Evolutionary conservation across 2,113 vertebrate genomes (phyloP), one percentile per base, ranked within the genome.

Genomic region (Pogonocichla stellata): DNA sequence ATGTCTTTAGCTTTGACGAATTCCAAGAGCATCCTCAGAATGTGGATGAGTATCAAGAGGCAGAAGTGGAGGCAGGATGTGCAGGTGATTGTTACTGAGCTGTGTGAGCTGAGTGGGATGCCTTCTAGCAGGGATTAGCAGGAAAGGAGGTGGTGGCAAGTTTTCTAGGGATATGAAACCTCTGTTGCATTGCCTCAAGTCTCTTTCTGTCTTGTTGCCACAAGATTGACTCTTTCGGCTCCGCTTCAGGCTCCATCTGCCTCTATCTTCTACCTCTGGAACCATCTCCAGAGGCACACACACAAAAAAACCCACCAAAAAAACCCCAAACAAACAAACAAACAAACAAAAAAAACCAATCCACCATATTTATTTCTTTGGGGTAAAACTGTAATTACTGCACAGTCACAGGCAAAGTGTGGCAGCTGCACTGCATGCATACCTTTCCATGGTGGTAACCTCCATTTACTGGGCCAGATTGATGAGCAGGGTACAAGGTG

Each of bases 1-100:
- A 98, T 25, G 24, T 97, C 42, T 98, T 98, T 80, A 75, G 58
- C n/a, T 95, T 92, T 19, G 95, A 82, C 43, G 98, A 97, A 50
- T 65, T 84, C 36, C 65, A 96, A 3, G 97, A 98, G 6, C 85
- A 51, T 19, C 34, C 54, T 60, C 97, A 96, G 43, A 87, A 78
- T 42, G 18, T 31, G 3, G 60, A 90, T 36, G 95, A 97, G 34
- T 92, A 92, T 9, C 75, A 66, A 70, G 60, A 78, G 19, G 45
- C 24, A 14, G 71, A 96, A 81, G 34, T 69, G 62, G 86, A 94
- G 45, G 23, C 86, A 70, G 82, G 22, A 9, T 62, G 50, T 91
- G 12, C 71, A 96, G 95, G 95, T 96, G 81, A 71, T 69, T 91
- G 14, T 89, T 80, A 10, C n/a, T 80, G 48, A 72, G 14, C 31